phyloP scores from a whole-genome alignment of 2,797 vertebrate genomes.

The Melanotaenia parkinsoni region DNA sequence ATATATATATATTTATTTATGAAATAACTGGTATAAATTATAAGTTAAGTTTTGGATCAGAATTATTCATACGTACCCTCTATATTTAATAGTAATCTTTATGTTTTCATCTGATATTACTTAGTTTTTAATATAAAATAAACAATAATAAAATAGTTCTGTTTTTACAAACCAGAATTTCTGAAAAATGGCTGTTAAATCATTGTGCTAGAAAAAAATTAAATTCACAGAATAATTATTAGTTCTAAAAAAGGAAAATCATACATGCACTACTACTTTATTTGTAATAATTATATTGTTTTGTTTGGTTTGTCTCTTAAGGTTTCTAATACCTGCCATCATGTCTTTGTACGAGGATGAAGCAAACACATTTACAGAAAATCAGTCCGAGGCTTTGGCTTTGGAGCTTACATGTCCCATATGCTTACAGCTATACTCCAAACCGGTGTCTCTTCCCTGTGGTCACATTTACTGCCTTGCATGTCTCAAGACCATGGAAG shows the following conservation, averaged over 20 bases:
- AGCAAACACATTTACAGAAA: neutral
- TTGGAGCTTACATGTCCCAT: slow-evolving; percentile 79
- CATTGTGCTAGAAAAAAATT: too few species aligned
- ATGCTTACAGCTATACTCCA: slow-evolving; percentile 74
- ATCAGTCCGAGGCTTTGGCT: slow-evolving; percentile 35
- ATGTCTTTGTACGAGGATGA: slow-evolving; percentile 50
- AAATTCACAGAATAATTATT: neutral
- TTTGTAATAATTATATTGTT: neutral
- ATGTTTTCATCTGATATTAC: neutral
- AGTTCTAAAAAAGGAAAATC: neutral
- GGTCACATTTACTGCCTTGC: slow-evolving; percentile 79
- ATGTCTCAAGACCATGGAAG: slow-evolving; percentile 70
- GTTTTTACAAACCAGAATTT: neutral
- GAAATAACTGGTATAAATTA: too few species aligned
- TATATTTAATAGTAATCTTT: neutral
- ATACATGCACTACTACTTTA: neutral
- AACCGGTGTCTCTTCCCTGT: slow-evolving; percentile 78
- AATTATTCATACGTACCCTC: too few species aligned
- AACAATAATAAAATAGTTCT: neutral
- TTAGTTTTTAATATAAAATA: neutral
- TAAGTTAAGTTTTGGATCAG: too few species aligned
- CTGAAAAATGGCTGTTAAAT: neutral
- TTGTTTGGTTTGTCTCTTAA: slow-evolving; percentile 6
- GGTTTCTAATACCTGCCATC: slow-evolving; percentile 27
- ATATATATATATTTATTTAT: too few species aligned